Base-by-base conservation (phyloP, 2,113 vertebrate genomes). In the Cardinalis cardinalis region DNA sequence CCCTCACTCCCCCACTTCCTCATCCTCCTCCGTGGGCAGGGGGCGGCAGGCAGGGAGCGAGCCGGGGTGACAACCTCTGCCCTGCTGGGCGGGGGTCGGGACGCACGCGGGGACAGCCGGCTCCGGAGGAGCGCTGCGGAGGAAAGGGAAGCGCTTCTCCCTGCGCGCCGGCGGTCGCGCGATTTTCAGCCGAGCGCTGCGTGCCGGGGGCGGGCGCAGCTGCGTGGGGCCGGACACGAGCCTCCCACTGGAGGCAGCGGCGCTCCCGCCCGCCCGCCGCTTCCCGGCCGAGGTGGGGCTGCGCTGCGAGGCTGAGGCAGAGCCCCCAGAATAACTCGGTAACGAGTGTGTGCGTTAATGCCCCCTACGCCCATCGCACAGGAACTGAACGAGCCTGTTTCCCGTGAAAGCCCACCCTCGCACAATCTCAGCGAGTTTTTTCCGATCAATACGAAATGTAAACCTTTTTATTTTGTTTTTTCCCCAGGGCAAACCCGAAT, bases 341-440 rank as follows among this genome's bases (percentile, higher is more conserved):
- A 48, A 79, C 77, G 65, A 43, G 36, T 5, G 70, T 61, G 82
- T 60, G 71, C 46, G 3, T 61, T 82, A 55, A 68, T 65, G 64
- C 82, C 71, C 59, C 64, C 79, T 69, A 38, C 11, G 26, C 74
- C 70, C 76, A 8, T 63, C 86, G 29, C 69, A 7, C 34, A 66
- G 72, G 71, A 95, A 89, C 91, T 4, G 77, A 91, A 77, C 66
- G 74, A 70, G 65, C 51, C 51, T 43, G 26, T 89, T 89, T 95
- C 81, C 85, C 93, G 16, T 58, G 51, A 84, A 87, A 90, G 59
- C 77, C 61, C 61, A 72, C 64, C 40, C 87, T 94, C 58, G 75
- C 75, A 74, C 90, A 92, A 71, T 88, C 88, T 95, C 95, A 95
- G 88, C 24, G 90, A 65, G 55, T 19, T 82, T 85, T 71, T 43